phyloP scores from a whole-genome alignment of 2,797 vertebrate species.

The Paguma larvata region DNA sequence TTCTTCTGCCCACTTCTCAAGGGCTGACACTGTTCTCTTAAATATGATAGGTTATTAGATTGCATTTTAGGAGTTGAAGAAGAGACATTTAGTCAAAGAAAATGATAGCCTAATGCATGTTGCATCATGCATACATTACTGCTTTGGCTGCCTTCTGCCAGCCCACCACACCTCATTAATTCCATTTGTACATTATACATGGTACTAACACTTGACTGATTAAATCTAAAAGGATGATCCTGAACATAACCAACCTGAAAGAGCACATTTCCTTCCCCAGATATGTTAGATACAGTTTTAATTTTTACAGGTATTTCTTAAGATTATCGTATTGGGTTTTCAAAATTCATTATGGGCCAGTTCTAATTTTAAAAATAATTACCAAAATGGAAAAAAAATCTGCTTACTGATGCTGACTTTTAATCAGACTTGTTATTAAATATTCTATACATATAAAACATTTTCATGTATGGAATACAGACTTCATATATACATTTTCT shows the following conservation, averaged over 20 bases:
- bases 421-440: background rate
- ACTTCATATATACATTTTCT: background rate
- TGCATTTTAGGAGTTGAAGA: slow-evolving; percentile 52
- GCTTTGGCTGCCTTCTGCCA: background rate
- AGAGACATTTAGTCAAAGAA: slow-evolving; percentile 46
- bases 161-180: slow-evolving; percentile 26
- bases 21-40: slow-evolving; percentile 65
- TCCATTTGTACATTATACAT: slow-evolving; percentile 27
- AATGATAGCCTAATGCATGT: slow-evolving; percentile 38
- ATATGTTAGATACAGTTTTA: background rate
- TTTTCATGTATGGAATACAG: background rate
- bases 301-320: slow-evolving; percentile 14
- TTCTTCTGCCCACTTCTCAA: slow-evolving; percentile 46
- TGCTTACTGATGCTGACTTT: background rate
- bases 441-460: background rate
- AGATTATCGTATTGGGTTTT: background rate
- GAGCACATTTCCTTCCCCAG: background rate
- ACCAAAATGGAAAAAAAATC: background rate
- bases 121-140: slow-evolving; percentile 14
- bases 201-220: background rate
- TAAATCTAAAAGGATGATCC: slow-evolving; percentile 49
- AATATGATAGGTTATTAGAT: slow-evolving; percentile 59
- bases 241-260: slow-evolving; percentile 14
- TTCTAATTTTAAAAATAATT: slow-evolving; percentile 43
- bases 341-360: background rate